Evolutionary conservation across 1,140 invertebrate species (phyloP).

Genomic region (Drosophila orosa): DNA sequence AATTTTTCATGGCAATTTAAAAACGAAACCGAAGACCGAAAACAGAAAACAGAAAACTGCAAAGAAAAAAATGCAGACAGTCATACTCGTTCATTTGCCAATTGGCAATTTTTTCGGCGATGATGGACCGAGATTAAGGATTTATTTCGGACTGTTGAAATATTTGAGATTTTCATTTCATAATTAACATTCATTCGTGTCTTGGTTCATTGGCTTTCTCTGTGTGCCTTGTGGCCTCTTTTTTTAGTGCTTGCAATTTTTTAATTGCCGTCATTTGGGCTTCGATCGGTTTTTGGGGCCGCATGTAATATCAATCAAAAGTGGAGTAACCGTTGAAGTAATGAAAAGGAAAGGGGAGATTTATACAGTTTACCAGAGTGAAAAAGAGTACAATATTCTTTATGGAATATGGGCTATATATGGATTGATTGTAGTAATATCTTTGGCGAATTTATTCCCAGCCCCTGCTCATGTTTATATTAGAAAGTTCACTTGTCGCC

Average conservation of each 20-base stretch:
- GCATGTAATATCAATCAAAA: constrained; percentile 34
- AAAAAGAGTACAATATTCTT: not conserved
- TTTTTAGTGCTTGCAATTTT: constrained; percentile 20
- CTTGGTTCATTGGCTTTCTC: constrained; percentile 34
- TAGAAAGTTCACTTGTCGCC: constrained; percentile 27
- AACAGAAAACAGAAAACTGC: not conserved
- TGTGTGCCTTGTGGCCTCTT: constrained; percentile 22
- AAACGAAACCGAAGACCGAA: constrained; percentile 35
- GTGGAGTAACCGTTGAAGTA: constrained; percentile 1
- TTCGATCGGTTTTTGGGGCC: constrained; percentile 17
- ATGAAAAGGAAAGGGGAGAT: not conserved
- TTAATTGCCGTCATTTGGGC: constrained; percentile 58
- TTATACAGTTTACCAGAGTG: not conserved
- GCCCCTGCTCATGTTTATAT: constrained; percentile 4
- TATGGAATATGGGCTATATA: no score
- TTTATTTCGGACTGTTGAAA: constrained; percentile 41
- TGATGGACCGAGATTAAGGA: constrained; percentile 59
- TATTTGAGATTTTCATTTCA: constrained; percentile 43
- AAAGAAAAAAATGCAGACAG: constrained; percentile 36
- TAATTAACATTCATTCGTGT: constrained; percentile 59
- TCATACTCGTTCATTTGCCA: constrained; percentile 41
- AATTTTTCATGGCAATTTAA: constrained; percentile 70
- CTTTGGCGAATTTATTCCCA: constrained; percentile 5
- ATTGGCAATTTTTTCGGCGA: constrained; percentile 35
- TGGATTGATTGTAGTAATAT: not conserved